phyloP scores from a whole-genome alignment of 2,888 invertebrate species.

The Magallana nippona region DNA sequence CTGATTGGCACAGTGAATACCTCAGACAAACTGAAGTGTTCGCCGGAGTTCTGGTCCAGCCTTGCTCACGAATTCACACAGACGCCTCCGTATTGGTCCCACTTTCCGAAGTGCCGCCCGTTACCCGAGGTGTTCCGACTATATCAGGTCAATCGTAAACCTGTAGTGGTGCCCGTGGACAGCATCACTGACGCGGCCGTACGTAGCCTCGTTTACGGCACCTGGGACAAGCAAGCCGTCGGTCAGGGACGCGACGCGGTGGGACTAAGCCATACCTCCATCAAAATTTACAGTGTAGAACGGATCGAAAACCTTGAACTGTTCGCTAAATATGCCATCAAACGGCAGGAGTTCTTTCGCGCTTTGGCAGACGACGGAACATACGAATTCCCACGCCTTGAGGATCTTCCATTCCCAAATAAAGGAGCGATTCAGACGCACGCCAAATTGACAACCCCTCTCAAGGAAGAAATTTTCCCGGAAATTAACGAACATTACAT shows the following conservation, averaged over 20 bases:
- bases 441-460: neutral
- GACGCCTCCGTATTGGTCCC: constrained; percentile 42
- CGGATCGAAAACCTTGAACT: constrained; percentile 48
- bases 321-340: constrained; percentile 43
- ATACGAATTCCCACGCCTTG: neutral
- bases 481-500: constrained; percentile 48
- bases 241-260: constrained; percentile 48
- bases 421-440: constrained; percentile 29
- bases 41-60: constrained; percentile 27
- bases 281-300: constrained; percentile 46
- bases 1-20: neutral
- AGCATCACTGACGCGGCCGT: constrained; percentile 38
- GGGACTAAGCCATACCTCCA: constrained; percentile 35
- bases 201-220: constrained; percentile 35
- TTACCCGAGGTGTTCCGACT: constrained; percentile 37
- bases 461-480: constrained; percentile 44
- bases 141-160: neutral
- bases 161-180: constrained; percentile 28
- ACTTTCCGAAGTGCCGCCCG: constrained; percentile 13
- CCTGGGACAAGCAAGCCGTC: constrained; percentile 42
- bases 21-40: constrained; percentile 13
- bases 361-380: constrained; percentile 37
- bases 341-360: constrained; percentile 44
- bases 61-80: constrained; percentile 39
- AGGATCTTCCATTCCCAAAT: constrained; percentile 32